Evolutionary conservation across 2,113 vertebrate species (phyloP).

Genomic region (Columba livia): DNA sequence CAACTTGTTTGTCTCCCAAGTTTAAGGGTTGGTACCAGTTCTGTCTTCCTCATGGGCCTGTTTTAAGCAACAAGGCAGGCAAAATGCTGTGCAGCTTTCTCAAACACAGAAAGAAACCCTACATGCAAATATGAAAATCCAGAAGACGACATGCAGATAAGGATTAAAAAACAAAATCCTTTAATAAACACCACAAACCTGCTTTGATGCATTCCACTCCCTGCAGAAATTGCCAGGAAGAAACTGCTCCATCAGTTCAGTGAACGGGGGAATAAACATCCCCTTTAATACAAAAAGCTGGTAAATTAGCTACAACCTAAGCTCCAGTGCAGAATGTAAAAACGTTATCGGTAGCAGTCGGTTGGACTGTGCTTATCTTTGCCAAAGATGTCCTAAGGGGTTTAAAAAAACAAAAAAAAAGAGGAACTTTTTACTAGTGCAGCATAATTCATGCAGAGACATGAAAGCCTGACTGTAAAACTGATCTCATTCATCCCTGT

Average conservation of each 20-base stretch:
- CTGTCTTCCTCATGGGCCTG: not conserved
- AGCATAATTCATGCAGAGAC: not conserved
- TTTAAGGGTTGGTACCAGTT: not conserved
- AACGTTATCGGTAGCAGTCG: not conserved
- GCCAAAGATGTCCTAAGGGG: not conserved
- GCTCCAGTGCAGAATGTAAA: not conserved
- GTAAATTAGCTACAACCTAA: not conserved
- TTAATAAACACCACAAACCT: not conserved
- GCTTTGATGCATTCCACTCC: not conserved
- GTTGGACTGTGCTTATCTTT: not conserved
- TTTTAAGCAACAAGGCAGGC: not conserved
- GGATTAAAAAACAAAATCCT: not conserved
- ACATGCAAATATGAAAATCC: not conserved
- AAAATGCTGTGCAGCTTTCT: rapidly evolving
- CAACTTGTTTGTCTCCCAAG: not conserved
- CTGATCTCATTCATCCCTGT: not conserved
- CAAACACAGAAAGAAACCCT: not conserved
- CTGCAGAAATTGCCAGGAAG: not conserved
- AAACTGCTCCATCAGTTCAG: not conserved
- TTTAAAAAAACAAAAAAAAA: not conserved
- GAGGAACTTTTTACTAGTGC: not conserved
- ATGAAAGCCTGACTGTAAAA: not conserved
- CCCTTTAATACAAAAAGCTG: not conserved
- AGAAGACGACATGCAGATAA: not conserved
- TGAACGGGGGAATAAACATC: not conserved